phyloP scores from a whole-genome alignment of 2,113 vertebrate species.

The Platycercus adscitus region DNA sequence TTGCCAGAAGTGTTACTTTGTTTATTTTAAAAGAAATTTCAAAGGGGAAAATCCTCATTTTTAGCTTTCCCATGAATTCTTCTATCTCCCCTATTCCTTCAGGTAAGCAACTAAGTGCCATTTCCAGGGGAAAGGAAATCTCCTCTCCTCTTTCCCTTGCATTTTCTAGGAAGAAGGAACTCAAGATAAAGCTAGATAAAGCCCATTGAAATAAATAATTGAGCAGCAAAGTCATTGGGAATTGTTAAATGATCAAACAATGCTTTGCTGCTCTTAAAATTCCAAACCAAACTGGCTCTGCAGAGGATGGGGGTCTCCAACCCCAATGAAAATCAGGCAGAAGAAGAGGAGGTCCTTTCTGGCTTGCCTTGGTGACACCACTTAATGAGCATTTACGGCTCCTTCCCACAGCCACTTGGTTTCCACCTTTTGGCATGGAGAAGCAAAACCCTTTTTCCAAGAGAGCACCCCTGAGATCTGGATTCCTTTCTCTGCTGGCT shows the following conservation, averaged over 20 bases:
- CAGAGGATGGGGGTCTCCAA: not conserved
- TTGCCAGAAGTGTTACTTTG: not conserved
- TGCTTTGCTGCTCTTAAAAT: not conserved
- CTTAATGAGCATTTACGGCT: not conserved
- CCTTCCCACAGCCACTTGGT: not conserved
- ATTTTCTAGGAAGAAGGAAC: constrained; percentile 17
- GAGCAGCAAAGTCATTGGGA: not conserved
- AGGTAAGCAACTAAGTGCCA: not conserved
- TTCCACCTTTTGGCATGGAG: accelerated
- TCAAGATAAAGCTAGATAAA: not conserved
- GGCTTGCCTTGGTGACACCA: not conserved
- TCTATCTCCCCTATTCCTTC: not conserved
- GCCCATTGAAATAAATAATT: not conserved
- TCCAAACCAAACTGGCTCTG: not conserved
- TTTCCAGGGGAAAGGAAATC: not conserved
- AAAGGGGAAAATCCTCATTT: not conserved
- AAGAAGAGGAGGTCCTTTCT: not conserved
- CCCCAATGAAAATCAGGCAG: not conserved
- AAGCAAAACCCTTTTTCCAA: not conserved
- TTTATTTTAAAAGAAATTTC: not conserved
- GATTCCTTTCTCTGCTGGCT: not conserved
- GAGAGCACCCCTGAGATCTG: not conserved
- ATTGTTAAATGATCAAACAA: constrained; percentile 12
- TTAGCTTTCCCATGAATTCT: not conserved
- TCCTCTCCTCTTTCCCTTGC: not conserved